Conservation (phyloP, 2,113 vertebrate species). For the Carassius carassius region DNA sequence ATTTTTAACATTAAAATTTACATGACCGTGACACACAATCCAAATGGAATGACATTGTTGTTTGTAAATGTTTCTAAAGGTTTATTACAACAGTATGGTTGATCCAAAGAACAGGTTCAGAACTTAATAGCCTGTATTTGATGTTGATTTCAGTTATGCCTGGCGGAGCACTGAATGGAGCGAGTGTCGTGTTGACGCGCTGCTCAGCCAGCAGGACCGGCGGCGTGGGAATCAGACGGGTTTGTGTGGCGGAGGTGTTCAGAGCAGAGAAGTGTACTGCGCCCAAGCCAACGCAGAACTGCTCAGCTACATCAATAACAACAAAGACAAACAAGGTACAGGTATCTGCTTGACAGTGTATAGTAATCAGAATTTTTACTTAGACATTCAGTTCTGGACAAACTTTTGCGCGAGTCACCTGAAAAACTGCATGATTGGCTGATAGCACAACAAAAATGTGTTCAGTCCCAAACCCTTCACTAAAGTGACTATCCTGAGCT, state of each 20-base stretch:
- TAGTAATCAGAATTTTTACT: not conserved
- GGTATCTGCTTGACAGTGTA: not conserved
- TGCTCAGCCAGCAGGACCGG: conserved; percentile 94
- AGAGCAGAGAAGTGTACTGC: conserved; percentile 88
- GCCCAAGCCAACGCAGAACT: conserved; percentile 86
- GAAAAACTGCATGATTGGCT: not conserved
- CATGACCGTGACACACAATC: not conserved
- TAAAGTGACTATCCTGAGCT: conserved; percentile 6
- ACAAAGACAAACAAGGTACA: conserved; percentile 86
- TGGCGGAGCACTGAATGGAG: conserved; percentile 95
- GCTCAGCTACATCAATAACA: conserved; percentile 77
- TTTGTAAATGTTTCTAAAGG: not conserved
- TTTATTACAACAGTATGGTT: not conserved
- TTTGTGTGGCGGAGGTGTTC: conserved; percentile 91
- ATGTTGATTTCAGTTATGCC: conserved; percentile 74
- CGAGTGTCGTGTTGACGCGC: conserved; percentile 87
- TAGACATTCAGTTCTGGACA: not conserved
- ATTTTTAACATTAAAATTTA: too few species aligned
- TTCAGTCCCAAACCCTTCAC: not conserved
- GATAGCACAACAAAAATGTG: not conserved
- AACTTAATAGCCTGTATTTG: not conserved
- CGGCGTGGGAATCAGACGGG: conserved; percentile 88
- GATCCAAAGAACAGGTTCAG: not conserved
- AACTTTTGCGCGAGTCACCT: not conserved
- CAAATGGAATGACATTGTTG: not conserved